Conservation (phyloP, 2,888 invertebrate genomes). For the Metallyticus violacea region DNA sequence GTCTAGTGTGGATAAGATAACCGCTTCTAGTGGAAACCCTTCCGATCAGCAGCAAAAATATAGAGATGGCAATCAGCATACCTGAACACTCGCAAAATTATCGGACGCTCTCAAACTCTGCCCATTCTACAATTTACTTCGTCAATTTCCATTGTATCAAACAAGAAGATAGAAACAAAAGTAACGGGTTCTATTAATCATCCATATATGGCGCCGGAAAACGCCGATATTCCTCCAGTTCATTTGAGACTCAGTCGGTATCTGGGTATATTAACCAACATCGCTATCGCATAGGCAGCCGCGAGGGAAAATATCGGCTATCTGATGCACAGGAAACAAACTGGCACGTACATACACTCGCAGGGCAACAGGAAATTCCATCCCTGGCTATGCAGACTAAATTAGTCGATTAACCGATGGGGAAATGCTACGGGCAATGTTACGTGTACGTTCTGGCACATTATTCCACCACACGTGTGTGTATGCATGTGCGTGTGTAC, state of each 20-base stretch:
- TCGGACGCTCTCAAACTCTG: too few relatives aligned
- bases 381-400: background rate
- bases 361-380: background rate
- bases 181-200: background rate
- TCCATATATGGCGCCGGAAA: background rate
- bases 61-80: too few relatives aligned
- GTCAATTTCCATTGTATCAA: background rate
- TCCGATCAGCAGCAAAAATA: too few relatives aligned
- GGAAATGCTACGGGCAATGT: background rate
- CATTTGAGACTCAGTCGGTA: background rate
- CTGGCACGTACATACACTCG: background rate
- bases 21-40: too few relatives aligned
- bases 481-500: too few relatives aligned
- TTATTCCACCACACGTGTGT: too few relatives aligned
- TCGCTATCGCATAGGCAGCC: background rate
- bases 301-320: background rate
- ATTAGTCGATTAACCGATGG: background rate
- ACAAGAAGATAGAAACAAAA: background rate
- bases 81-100: too few relatives aligned
- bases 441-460: background rate
- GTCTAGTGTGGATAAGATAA: too few relatives aligned
- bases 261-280: background rate
- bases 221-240: background rate
- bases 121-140: too few relatives aligned
- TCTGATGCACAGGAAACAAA: background rate